Base-by-base conservation (phyloP, 1,140 invertebrate species). In the Diorhabda sublineata region DNA sequence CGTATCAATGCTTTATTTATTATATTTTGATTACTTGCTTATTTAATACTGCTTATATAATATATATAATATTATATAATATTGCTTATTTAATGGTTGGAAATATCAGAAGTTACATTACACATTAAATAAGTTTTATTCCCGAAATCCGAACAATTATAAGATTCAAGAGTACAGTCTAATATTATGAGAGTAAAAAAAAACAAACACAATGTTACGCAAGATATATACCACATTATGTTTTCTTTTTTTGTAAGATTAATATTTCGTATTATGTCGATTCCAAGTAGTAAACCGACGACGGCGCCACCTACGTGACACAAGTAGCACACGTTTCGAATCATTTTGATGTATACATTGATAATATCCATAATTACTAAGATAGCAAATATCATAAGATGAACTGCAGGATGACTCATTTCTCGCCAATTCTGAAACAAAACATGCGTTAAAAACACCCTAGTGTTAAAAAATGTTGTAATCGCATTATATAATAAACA, bases 201-300 rank as follows among this genome's bases (percentile, higher is more conserved):
- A 42, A 69, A 44, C 11, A 68, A 3, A 5, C 68, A 42, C 26
- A 66, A 73, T 2, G 68, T 7, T 4, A 58, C 61, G 92, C 93
- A 96, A 88, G 93, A 95, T 52, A 89, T 82, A 69, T 86, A 96
- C 89, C 94, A 95, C 47, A 89, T 82, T 68, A 86, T 84, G 71
- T 90, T 90, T 81, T 98, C 96, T 89, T 93, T 95, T 58, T 87
- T 87, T 64, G 89, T 88, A 68, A 93, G 90, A 78, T 93, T 89
- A 3, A 98, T 84, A 83, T 98, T 98, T 43, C 93, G 87, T 1
- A 98, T 84, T 0, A 96, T 89, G 45, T 93, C 91, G 56, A 98
- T 90, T 8, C 96, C 97, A 11, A 98, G 90, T 2, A 98, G 86
- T 2, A 98, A 84, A n/a, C 78, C 85, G 26, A 92, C 92, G 3